These are phyloP conservation scores for Ophion ellenae DNA, from an alignment of 2,888 invertebrate genomes.

Conservation along the genomic window DNA sequence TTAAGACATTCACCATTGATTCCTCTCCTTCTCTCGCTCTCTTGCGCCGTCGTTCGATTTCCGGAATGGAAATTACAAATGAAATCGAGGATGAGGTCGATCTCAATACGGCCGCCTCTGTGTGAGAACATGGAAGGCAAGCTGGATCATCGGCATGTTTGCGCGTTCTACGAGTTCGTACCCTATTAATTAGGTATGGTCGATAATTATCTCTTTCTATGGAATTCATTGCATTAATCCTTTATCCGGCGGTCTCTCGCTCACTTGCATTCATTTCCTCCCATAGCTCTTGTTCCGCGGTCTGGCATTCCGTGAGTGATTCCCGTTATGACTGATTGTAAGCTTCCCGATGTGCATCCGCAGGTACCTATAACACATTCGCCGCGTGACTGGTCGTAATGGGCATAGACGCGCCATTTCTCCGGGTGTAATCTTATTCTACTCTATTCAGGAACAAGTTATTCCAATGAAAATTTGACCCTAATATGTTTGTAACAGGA, in stretches of 20 bases:
- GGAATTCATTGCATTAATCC: conserved; percentile 56
- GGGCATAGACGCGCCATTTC: not conserved
- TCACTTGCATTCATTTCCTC: conserved; percentile 9
- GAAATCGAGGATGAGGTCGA: conserved; percentile 51
- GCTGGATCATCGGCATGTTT: conserved; percentile 17
- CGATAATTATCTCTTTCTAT: conserved; percentile 64
- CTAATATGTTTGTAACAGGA: not conserved
- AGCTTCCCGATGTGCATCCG: conserved; percentile 20
- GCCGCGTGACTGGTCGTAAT: not conserved
- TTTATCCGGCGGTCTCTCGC: conserved; percentile 9
- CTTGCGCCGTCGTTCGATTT: conserved; percentile 47
- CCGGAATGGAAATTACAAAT: conserved; percentile 57
- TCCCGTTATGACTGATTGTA: conserved; percentile 16
- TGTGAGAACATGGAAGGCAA: not conserved
- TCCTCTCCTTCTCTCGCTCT: conserved; percentile 4
- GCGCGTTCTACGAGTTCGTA: conserved; percentile 34
- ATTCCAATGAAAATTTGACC: not conserved
- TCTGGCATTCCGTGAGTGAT: conserved; percentile 27
- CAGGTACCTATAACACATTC: not conserved
- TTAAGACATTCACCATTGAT: not conserved
- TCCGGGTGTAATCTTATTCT: not conserved
- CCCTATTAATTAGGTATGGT: conserved; percentile 60
- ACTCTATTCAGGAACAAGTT: not conserved
- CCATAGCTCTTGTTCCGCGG: not conserved
- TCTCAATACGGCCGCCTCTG: conserved; percentile 26